phyloP scores from a whole-genome alignment of 2,888 invertebrate genomes.

The Morpho helenor region DNA sequence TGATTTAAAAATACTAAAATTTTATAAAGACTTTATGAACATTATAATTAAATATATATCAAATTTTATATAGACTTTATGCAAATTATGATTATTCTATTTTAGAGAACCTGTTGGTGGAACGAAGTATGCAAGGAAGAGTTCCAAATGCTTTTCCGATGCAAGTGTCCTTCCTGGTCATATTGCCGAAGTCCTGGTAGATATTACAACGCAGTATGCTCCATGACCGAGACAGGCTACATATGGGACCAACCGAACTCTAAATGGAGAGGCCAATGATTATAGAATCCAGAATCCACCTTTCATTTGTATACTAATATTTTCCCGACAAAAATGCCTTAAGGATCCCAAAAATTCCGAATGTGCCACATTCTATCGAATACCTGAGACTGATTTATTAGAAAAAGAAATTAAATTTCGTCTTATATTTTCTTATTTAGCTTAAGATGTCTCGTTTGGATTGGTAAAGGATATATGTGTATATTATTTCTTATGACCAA shows the following conservation, averaged over 20 bases:
- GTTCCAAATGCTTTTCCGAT: slow-evolving; percentile 91
- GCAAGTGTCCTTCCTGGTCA: slow-evolving; percentile 93
- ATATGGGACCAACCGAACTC: slow-evolving; percentile 91
- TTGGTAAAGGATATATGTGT: slow-evolving; percentile 17
- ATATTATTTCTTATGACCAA: slow-evolving; percentile 37
- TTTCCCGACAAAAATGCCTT: slow-evolving; percentile 19
- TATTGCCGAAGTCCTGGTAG: slow-evolving; percentile 92
- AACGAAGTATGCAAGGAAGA: slow-evolving; percentile 96
- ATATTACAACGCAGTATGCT: slow-evolving; percentile 94
- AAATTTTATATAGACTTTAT: too few relatives aligned
- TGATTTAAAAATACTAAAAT: too few relatives aligned
- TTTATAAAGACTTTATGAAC: too few relatives aligned
- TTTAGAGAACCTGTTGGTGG: slow-evolving; percentile 95
- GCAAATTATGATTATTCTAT: slow-evolving; percentile 22
- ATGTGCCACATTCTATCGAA: slow-evolving; percentile 58
- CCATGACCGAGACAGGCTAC: slow-evolving; percentile 93
- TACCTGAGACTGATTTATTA: slow-evolving; percentile 68
- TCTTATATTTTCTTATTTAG: slow-evolving; percentile 66
- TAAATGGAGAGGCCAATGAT: slow-evolving; percentile 63
- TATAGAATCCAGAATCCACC: slow-evolving; percentile 6
- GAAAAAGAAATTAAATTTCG: slow-evolving; percentile 63
- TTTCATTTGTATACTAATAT: slow-evolving; percentile 13
- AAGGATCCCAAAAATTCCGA: slow-evolving; percentile 21
- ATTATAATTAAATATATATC: too few relatives aligned
- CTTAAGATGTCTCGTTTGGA: slow-evolving; percentile 39